Evolutionary conservation across 2,888 invertebrate species (phyloP), one percentile per base, ranked within the genome.

Genomic region (Thera britannica): DNA sequence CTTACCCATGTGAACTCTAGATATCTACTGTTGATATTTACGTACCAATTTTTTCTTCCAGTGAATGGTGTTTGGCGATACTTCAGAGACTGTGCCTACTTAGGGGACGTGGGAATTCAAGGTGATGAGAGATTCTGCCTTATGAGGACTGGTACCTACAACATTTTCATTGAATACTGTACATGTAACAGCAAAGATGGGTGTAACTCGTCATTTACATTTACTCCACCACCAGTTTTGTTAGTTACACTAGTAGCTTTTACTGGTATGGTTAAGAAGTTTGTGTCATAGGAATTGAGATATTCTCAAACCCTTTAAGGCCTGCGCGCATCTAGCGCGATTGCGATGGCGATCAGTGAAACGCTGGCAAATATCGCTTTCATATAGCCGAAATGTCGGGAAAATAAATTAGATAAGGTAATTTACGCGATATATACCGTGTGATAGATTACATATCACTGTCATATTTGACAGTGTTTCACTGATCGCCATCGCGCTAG

Each of bases 111-210:
- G 0, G 98, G 98, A 0, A 97, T 98, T 60, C 96, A 95, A 79
- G 97, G 98, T 0, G 98, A 98, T 79, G 98, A 98, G 87, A 94
- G 98, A 64, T 98, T 97, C 88, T 98, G 98, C 78, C 91, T 98
- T 9, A 97, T 98, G 97, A 94, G 98, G 79, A 97, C 97, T 0
- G 98, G 98, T 34, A 97, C 97, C 0, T 98, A 97, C 88, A 98
- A 98, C 84, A 98, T 98, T 75, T 98, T 98, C 85, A 96, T 98
- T 93, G 98, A 98, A 88, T 98, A 97, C 80, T 98, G 98, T 84
- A 98, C 98, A 0, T 98, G 98, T 79, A 97, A 97, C 79, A 97
- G 97, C 80, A 98, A 98, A 88, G 98, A 98, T 85, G 98, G 98
- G 0, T 98, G 98, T 84, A 98, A 98, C 86, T 88, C 95, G 2